These are phyloP conservation scores for Rattus rattus DNA, from an alignment of 2,113 vertebrate species.

Conservation along the genomic window DNA sequence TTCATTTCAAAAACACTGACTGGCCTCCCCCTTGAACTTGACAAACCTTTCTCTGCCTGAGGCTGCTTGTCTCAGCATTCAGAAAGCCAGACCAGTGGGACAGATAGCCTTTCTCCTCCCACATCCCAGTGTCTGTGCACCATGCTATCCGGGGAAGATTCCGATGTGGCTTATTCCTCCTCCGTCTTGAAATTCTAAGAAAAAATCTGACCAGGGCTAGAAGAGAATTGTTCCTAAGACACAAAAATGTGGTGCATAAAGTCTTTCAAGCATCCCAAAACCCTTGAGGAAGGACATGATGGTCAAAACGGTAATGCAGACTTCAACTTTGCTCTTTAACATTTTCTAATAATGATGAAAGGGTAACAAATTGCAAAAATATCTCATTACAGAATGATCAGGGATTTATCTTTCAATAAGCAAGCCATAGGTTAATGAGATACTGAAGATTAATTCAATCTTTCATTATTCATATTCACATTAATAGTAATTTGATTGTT, in stretches of 20 bases:
- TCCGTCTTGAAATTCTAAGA: background rate
- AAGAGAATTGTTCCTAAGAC: background rate
- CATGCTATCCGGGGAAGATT: background rate
- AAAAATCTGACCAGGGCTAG: background rate
- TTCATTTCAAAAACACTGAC: conserved; percentile 54
- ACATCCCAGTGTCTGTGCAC: background rate
- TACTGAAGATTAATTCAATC: background rate
- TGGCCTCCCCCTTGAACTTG: conserved; percentile 62
- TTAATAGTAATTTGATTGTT: background rate
- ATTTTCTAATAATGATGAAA: background rate
- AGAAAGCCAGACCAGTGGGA: background rate
- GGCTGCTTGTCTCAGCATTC: background rate
- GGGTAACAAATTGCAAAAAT: background rate
- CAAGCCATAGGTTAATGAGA: background rate
- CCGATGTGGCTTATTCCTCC: rapidly evolving
- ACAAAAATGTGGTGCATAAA: background rate
- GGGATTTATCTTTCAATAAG: background rate
- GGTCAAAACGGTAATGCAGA: background rate
- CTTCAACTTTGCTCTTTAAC: background rate
- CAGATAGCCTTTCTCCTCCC: background rate
- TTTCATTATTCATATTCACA: background rate
- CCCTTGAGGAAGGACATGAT: background rate
- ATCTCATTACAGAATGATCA: background rate
- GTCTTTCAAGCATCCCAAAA: background rate
- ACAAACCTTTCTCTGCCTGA: conserved; percentile 9